Evolutionary conservation across 2,113 vertebrate species (phyloP).

Genomic region (Leucosticte australis): DNA sequence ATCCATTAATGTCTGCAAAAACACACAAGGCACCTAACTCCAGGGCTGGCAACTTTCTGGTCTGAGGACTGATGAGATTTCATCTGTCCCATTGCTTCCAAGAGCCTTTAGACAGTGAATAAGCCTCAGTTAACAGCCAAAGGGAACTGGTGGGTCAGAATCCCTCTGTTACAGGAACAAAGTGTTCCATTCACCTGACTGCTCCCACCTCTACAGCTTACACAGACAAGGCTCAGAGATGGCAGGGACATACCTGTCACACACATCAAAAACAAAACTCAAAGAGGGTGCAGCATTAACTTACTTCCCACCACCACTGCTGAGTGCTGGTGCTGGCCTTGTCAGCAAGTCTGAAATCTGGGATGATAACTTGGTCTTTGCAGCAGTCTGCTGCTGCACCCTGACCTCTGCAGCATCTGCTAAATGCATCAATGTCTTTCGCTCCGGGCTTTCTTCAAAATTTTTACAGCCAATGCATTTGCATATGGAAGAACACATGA

Average conservation of each 20-base stretch:
- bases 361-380: slow-evolving; percentile 96
- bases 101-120: not conserved
- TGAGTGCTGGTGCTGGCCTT: slow-evolving; percentile 85
- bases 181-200: not conserved
- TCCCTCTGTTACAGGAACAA: rapidly evolving
- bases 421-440: slow-evolving; percentile 97
- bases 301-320: slow-evolving; percentile 91
- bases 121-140: not conserved
- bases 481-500: slow-evolving; percentile 99
- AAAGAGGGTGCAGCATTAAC: not conserved
- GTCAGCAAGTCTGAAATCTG: slow-evolving; percentile 97
- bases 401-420: slow-evolving; percentile 96
- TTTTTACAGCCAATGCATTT: slow-evolving; percentile 99
- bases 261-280: not conserved
- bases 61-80: not conserved
- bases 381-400: slow-evolving; percentile 95
- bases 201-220: not conserved
- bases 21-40: not conserved
- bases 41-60: not conserved
- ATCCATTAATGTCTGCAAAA: not conserved
- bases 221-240: not conserved
- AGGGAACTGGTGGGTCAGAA: not conserved
- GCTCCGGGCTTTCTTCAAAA: slow-evolving; percentile 96
- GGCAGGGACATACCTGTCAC: not conserved
- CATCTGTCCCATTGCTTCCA: not conserved